Conservation (phyloP, 2,113 vertebrate species). For the Cinclus cinclus region DNA sequence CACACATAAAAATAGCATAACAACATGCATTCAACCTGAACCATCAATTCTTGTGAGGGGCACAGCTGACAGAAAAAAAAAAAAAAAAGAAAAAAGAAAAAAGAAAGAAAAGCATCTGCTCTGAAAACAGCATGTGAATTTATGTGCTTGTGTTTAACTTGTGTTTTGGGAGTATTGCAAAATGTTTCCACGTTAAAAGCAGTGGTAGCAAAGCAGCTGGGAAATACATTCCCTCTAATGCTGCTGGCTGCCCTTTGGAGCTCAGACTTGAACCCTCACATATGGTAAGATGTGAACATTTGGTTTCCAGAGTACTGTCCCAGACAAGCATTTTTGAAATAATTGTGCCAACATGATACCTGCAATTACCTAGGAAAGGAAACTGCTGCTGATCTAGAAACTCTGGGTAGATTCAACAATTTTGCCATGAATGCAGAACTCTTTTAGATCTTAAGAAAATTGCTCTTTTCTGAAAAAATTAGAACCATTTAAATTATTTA, state of each 20-base stretch:
- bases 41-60: not conserved
- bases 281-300: not conserved
- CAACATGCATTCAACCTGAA: not conserved
- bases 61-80: not conserved
- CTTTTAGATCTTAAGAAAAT: not conserved
- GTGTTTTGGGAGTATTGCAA: not conserved
- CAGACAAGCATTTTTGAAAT: not conserved
- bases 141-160: not conserved
- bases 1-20: not conserved
- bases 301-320: not conserved
- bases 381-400: not conserved
- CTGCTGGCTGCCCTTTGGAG: slow-evolving; percentile 25
- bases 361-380: not conserved
- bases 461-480: not conserved
- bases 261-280: not conserved
- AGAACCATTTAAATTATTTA: not conserved
- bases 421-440: not conserved
- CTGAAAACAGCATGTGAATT: not conserved
- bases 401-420: not conserved
- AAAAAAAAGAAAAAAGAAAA: not conserved
- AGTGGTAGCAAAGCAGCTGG: slow-evolving; percentile 15
- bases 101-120: not conserved
- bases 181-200: not conserved
- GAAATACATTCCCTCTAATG: not conserved
- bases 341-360: not conserved